Percentiles rank a stretch among this genome's conserved stretches.
phyloP scores from a whole-genome alignment of 2,113 vertebrate genomes.

The Motacilla alba region DNA sequence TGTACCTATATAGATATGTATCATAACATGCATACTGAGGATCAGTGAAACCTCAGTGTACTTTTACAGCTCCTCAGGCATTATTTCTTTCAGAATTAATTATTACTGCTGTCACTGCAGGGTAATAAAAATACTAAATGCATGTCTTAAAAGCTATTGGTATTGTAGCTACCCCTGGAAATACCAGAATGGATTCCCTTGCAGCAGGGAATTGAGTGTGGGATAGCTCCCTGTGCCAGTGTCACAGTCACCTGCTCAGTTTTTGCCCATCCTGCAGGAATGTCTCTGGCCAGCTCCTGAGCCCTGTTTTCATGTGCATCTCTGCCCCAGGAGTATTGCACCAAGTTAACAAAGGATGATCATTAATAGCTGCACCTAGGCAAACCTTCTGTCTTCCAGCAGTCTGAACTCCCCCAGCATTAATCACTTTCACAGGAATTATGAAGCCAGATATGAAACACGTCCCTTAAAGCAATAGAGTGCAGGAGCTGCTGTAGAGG shows the following conservation, averaged over 20 bases:
- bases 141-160: background rate
- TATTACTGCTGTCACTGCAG: background rate
- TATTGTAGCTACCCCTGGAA: background rate
- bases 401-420: background rate
- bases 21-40: background rate
- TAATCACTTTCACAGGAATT: background rate
- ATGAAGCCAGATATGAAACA: background rate
- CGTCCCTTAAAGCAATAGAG: background rate
- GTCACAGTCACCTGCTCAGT: background rate
- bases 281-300: background rate
- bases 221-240: background rate
- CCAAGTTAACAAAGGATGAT: background rate
- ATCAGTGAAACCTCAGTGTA: background rate
- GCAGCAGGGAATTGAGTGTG: background rate
- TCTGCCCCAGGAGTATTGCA: background rate
- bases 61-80: background rate
- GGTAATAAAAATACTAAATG: background rate
- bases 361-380: background rate
- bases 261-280: background rate
- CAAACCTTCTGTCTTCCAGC: background rate
- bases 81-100: constrained; percentile 9
- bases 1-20: background rate
- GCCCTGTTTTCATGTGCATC: background rate
- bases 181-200: background rate
- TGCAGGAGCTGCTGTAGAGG: background rate